A percentile compares a stretch with the other conserved stretches of the same genome.
Evolutionary conservation across 53 echinoderm and acorn worm genomes (phyloP).

Genomic region (Paelopatides confundens): DNA sequence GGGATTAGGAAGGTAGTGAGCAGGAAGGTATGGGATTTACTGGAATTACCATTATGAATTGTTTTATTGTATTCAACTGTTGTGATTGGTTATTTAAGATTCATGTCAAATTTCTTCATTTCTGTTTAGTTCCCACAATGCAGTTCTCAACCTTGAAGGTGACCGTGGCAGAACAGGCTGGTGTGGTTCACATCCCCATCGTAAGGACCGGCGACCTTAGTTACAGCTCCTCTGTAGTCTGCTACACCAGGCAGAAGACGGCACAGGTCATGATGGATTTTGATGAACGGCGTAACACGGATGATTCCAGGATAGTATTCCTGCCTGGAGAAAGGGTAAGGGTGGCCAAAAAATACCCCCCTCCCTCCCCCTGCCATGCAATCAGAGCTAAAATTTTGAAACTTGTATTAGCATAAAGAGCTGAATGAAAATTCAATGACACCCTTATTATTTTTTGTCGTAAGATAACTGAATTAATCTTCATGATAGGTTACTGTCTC

Average conservation of each 20-base stretch:
- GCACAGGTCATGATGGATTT: slow-evolving; percentile 99
- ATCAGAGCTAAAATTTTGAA: not conserved
- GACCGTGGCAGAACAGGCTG: slow-evolving; percentile 81
- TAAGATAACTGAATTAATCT: too few species aligned
- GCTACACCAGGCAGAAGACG: slow-evolving; percentile 92
- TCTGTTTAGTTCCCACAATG: slow-evolving; percentile 91
- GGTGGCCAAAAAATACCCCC: not conserved
- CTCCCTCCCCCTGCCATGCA: not conserved
- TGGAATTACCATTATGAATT: too few species aligned
- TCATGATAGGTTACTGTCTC: too few species aligned
- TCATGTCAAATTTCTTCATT: not conserved
- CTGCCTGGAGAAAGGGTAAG: slow-evolving; percentile 95
- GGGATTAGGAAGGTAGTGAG: too few species aligned
- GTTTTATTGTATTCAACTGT: too few species aligned
- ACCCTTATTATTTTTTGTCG: too few species aligned
- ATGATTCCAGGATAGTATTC: slow-evolving; percentile 91
- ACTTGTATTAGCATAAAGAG: too few species aligned
- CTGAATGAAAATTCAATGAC: too few species aligned
- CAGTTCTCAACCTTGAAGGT: slow-evolving; percentile 84
- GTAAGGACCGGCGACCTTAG: slow-evolving; percentile 90
- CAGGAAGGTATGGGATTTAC: too few species aligned
- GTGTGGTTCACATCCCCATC: slow-evolving; percentile 90
- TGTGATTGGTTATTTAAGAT: too few species aligned
- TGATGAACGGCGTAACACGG: slow-evolving; percentile 90
- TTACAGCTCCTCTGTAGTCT: slow-evolving; percentile 89